Evolutionary conservation across 2,888 invertebrate species (phyloP).

Genomic region (Parasteatoda lunata): DNA sequence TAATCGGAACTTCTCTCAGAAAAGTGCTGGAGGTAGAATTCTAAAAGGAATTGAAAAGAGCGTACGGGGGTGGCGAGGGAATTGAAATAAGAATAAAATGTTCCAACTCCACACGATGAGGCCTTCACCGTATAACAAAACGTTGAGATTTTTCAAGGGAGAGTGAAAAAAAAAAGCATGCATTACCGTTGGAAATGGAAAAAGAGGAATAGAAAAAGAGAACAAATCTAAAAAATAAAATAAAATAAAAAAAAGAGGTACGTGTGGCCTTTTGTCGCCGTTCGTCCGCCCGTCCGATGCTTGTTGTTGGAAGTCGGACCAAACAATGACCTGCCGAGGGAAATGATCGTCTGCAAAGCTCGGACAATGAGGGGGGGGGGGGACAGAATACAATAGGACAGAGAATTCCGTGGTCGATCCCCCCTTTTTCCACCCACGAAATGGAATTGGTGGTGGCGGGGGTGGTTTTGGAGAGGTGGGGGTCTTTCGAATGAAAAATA

Average conservation of each 20-base stretch:
- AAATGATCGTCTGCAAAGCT: conserved; percentile 45
- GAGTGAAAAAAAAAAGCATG: conserved; percentile 43
- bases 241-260: conserved; percentile 34
- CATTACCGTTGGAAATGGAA: conserved; percentile 60
- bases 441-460: conserved; percentile 47
- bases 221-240: not conserved
- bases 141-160: conserved; percentile 8
- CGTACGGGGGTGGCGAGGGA: not conserved
- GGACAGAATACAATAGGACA: conserved; percentile 43
- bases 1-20: not conserved
- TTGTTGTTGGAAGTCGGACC: conserved; percentile 37
- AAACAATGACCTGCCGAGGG: conserved; percentile 60
- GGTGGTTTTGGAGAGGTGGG: conserved; percentile 18
- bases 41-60: conserved; percentile 5
- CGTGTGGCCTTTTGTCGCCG: conserved; percentile 64
- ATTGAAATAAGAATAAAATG: not conserved
- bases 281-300: conserved; percentile 27
- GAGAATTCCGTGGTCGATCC: conserved; percentile 26
- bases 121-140: not conserved
- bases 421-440: conserved; percentile 24
- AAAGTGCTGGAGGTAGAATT: not conserved
- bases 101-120: not conserved
- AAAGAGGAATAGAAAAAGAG: conserved; percentile 12
- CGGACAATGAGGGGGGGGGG: conserved; percentile 45
- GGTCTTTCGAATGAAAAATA: conserved; percentile 62